These are phyloP conservation scores for Tipula confusa DNA, from an alignment of 2,888 invertebrate genomes.

Conservation along the genomic window DNA sequence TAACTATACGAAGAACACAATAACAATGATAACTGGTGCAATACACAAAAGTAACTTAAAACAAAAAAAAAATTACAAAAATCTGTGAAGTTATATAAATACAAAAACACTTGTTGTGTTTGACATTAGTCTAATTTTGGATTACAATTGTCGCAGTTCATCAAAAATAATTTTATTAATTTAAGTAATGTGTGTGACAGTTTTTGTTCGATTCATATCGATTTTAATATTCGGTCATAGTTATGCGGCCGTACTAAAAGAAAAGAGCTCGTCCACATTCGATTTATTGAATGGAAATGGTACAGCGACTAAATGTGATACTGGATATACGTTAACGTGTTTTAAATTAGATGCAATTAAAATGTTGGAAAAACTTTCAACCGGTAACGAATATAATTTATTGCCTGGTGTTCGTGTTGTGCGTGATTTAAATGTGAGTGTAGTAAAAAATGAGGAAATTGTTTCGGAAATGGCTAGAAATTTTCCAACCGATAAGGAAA, in stretches of 20 bases:
- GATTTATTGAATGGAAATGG: neutral
- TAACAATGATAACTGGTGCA: neutral
- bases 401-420: constrained; percentile 71
- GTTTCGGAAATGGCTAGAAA: constrained; percentile 73
- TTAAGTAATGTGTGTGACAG: neutral
- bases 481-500: constrained; percentile 70
- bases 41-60: no score
- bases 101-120: neutral
- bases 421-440: constrained; percentile 59
- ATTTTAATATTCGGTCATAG: neutral
- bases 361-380: constrained; percentile 68
- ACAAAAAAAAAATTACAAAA: neutral
- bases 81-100: neutral
- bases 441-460: constrained; percentile 59
- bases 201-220: neutral
- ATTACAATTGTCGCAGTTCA: neutral
- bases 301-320: constrained; percentile 51
- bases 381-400: constrained; percentile 61
- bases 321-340: constrained; percentile 65
- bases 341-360: constrained; percentile 73
- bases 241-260: neutral
- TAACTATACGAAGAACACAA: neutral
- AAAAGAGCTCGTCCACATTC: neutral
- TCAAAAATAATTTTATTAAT: neutral
- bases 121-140: neutral